A percentile compares a stretch with the other conserved stretches of the same genome.
Conservation (phyloP, 2,113 vertebrate genomes). For the Crypturellus undulatus region DNA sequence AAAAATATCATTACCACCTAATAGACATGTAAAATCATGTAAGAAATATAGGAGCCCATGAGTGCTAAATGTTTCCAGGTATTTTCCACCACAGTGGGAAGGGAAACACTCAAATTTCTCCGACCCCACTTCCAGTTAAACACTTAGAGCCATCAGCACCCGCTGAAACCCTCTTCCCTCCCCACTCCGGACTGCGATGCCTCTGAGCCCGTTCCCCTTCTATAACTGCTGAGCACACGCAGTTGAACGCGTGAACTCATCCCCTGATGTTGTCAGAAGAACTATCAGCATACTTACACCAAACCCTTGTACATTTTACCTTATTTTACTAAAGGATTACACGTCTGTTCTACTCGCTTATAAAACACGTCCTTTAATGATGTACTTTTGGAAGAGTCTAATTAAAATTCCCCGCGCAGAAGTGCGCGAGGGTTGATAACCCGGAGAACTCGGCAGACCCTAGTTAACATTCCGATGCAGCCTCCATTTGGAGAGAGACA, state of each 20-base stretch:
- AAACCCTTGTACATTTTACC: conserved; percentile 65
- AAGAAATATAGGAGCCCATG: not conserved
- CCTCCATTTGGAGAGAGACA: conserved; percentile 77
- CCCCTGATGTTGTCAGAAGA: conserved; percentile 40
- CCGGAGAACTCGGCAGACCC: conserved; percentile 65
- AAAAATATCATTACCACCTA: not conserved
- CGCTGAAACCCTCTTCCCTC: conserved; percentile 8
- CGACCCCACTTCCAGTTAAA: not conserved
- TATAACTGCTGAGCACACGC: conserved; percentile 51
- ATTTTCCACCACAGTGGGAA: not conserved
- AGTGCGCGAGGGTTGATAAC: conserved; percentile 65
- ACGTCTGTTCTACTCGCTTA: conserved; percentile 51
- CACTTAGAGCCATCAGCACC: not conserved
- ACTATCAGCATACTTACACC: conserved; percentile 40
- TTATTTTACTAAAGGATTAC: conserved; percentile 71
- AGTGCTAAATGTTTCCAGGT: not conserved
- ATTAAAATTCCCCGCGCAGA: conserved; percentile 77
- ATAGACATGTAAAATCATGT: not conserved
- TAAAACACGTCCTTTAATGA: conserved; percentile 71
- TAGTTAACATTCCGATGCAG: conserved; percentile 79
- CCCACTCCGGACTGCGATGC: not conserved
- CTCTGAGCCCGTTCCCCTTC: conserved; percentile 18
- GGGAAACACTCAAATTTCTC: not conserved
- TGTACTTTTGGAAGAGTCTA: conserved; percentile 69
- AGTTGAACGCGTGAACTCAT: conserved; percentile 45